Evolutionary conservation across 2,888 invertebrate genomes (phyloP), one percentile per base, ranked within the genome.

Genomic region (Camptogramma bilineatum): DNA sequence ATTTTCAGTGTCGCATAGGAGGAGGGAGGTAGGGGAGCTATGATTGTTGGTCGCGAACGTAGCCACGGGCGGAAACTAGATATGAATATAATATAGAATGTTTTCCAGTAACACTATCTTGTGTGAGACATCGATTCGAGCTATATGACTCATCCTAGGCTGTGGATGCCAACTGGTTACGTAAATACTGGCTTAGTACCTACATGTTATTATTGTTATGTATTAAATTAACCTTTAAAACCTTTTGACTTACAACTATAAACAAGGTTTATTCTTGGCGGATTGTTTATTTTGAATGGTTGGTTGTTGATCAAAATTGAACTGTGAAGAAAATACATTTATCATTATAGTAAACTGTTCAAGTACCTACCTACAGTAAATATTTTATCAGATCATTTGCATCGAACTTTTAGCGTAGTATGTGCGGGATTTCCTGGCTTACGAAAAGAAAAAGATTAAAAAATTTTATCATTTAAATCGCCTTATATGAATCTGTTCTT

Each of bases 161-260:
- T 47, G 28, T 55, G 47, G 19, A 48, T 48, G 55, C 55, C 47
- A 55, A 47, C 42, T 42, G 19, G 44, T 54, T 52, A 51, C 51
- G 51, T 48, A 48, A 17, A 52, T 52, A 46, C 53, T 53, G 18
- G 54, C 28, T 54, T 54, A 46, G 16, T 28, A 50, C 28, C 16
- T 34, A 4, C 13, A 18, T 17, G 17, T 52, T 17, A 18, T 34
- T 34, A 17, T 31, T 51, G 28, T 51, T 52, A 17, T 1, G 44
- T 44, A 44, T 44, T 17, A 16, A 44, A 44, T 44, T 17, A 16
- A 44, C 7, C 10, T 39, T n/a, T n/a, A n/a, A n/a, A n/a, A n/a
- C n/a, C n/a, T n/a, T n/a, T n/a, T n/a, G n/a, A n/a, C n/a, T n/a
- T n/a, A n/a, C n/a, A n/a, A n/a, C n/a, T n/a, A n/a, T n/a, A n/a